Evolutionary conservation across 2,888 invertebrate species (phyloP).

Genomic region (Scaptomyza polygonia): DNA sequence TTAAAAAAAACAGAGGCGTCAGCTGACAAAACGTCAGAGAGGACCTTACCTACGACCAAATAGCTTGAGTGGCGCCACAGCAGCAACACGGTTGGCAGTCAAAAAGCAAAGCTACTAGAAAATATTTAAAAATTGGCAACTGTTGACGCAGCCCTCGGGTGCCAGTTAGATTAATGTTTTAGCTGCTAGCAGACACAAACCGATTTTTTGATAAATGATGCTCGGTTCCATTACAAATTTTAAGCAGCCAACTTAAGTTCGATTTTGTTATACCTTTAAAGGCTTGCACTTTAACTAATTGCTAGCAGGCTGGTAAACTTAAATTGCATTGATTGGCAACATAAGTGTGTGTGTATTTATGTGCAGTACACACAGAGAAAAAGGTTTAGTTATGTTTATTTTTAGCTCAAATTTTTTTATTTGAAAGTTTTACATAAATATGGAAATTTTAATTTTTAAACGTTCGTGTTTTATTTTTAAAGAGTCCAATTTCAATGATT

Average conservation of each 20-base stretch:
- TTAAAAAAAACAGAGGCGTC: conserved; percentile 15
- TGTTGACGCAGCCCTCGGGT: conserved; percentile 19
- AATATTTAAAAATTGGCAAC: not conserved
- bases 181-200: conserved; percentile 56
- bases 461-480: too few relatives aligned
- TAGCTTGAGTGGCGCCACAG: conserved; percentile 28
- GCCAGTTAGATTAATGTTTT: conserved; percentile 71
- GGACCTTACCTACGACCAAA: conserved; percentile 54
- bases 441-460: too few relatives aligned
- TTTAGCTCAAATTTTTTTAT: too few relatives aligned
- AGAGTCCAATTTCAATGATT: too few relatives aligned
- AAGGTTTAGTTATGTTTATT: too few relatives aligned
- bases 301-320: conserved; percentile 34
- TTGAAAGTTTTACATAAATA: too few relatives aligned
- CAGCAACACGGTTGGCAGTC: conserved; percentile 2
- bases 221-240: conserved; percentile 37
- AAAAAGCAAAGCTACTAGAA: not conserved
- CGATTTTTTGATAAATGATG: conserved; percentile 77
- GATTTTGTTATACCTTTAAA: conserved; percentile 27
- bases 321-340: conserved; percentile 41
- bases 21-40: conserved; percentile 14
- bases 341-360: not conserved
- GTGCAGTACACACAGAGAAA: not conserved
- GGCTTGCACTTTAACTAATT: conserved; percentile 56
- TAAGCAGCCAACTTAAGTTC: conserved; percentile 24